These are phyloP conservation scores for Hycleus phaleratus DNA, from an alignment of 1,140 invertebrate species.

Conservation along the genomic window DNA sequence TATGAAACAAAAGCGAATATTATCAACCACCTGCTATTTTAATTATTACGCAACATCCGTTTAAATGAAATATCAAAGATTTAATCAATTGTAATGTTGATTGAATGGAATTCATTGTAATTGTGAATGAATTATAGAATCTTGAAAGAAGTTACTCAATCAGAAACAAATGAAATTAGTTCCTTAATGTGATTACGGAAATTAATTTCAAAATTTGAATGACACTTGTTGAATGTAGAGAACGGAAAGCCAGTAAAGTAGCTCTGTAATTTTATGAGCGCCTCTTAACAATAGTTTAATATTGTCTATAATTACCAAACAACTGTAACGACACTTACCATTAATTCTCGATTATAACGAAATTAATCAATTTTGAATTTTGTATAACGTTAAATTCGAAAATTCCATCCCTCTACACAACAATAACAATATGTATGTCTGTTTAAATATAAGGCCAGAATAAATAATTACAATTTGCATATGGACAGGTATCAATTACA, in stretches of 20 bases:
- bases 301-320: conserved; percentile 9
- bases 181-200: not conserved
- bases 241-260: not conserved
- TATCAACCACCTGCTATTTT: not conserved
- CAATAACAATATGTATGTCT: no score
- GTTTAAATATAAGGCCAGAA: not conserved
- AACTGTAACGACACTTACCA: conserved; percentile 4
- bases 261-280: conserved; percentile 8
- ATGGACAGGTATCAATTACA: conserved; percentile 11
- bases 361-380: no score
- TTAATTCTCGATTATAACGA: conserved; percentile 7
- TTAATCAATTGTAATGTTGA: not conserved
- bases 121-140: not conserved
- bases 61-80: not conserved
- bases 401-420: no score
- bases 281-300: conserved; percentile 3
- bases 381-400: not conserved
- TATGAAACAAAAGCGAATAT: not conserved
- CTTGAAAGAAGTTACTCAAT: no score
- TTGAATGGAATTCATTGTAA: not conserved
- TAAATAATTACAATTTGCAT: conserved; percentile 4
- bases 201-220: not conserved
- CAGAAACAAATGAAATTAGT: not conserved
- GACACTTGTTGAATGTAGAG: conserved; percentile 5
- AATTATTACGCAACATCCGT: not conserved